Conservation (phyloP, 2,113 vertebrate species). For the Sakesphorus luctuosus region DNA sequence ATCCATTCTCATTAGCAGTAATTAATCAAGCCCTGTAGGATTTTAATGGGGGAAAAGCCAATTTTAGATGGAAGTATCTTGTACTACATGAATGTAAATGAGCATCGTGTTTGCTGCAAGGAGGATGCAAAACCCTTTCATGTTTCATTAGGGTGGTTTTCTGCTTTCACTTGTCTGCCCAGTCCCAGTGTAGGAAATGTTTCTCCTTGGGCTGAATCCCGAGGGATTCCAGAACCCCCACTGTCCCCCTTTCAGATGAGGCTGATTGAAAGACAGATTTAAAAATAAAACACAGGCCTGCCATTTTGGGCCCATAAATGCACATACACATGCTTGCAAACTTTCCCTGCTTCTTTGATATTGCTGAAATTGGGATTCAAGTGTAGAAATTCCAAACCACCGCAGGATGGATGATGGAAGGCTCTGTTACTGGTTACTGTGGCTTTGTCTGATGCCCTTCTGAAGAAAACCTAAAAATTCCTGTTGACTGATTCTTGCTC, state of each 20-base stretch:
- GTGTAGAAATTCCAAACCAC: background rate
- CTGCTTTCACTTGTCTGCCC: background rate
- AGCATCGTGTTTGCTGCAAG: background rate
- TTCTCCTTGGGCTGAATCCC: background rate
- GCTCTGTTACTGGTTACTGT: background rate
- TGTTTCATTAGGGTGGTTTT: background rate
- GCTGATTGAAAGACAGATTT: background rate
- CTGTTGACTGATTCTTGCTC: background rate
- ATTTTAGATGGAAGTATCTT: background rate
- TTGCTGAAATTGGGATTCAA: rapidly evolving
- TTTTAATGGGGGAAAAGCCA: background rate
- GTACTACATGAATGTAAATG: background rate
- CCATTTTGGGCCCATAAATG: background rate
- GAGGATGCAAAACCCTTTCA: background rate
- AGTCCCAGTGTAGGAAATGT: background rate
- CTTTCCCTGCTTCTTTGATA: background rate
- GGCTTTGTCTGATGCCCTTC: background rate
- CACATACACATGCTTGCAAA: background rate
- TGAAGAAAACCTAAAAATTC: background rate
- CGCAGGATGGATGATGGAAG: background rate
- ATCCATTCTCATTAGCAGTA: slow-evolving; percentile 59
- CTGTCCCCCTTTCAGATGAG: background rate
- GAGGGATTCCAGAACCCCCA: background rate
- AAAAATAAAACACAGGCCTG: background rate
- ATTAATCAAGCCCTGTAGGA: slow-evolving; percentile 56